Evolutionary conservation across 2,888 invertebrate species (phyloP).

Genomic region (Halocaridina rubra): DNA sequence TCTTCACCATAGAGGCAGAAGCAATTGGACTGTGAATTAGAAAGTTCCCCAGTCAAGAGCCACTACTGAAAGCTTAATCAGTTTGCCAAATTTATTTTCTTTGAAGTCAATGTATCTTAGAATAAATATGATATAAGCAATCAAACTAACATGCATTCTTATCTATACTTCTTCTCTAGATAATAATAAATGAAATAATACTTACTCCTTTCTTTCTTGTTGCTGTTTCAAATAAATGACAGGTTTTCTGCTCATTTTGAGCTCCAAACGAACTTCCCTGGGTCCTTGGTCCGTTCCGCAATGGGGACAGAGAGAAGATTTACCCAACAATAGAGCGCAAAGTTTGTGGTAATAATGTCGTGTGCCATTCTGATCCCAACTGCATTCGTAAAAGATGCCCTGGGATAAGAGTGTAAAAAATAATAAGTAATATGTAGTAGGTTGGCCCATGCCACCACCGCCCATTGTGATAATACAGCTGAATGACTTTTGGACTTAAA

Average conservation of each 20-base stretch:
- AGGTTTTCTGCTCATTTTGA: slow-evolving; percentile 76
- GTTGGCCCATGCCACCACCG: no score
- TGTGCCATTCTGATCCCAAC: slow-evolving; percentile 48
- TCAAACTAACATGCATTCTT: background rate
- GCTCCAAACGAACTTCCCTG: slow-evolving; percentile 74
- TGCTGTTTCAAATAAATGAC: slow-evolving; percentile 75
- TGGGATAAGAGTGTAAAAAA: slow-evolving; percentile 50
- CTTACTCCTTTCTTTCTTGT: slow-evolving; percentile 67
- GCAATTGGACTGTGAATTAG: no score
- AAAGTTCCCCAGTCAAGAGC: no score
- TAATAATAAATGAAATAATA: slow-evolving; percentile 33
- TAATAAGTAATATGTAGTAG: background rate
- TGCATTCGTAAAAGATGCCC: slow-evolving; percentile 60
- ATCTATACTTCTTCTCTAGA: background rate
- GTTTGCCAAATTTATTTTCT: no score
- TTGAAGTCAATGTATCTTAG: no score
- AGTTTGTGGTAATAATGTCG: slow-evolving; percentile 60
- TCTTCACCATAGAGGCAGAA: no score
- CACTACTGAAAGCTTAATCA: no score
- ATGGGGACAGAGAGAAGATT: slow-evolving; percentile 77
- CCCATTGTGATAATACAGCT: no score
- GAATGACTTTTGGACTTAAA: no score
- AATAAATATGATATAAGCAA: no score
- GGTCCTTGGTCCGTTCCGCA: slow-evolving; percentile 75
- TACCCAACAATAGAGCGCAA: slow-evolving; percentile 67